A percentile compares a stretch with the other conserved stretches of the same genome.
Conservation (phyloP, 2,113 vertebrate species). For the Halcyon malimbica region DNA sequence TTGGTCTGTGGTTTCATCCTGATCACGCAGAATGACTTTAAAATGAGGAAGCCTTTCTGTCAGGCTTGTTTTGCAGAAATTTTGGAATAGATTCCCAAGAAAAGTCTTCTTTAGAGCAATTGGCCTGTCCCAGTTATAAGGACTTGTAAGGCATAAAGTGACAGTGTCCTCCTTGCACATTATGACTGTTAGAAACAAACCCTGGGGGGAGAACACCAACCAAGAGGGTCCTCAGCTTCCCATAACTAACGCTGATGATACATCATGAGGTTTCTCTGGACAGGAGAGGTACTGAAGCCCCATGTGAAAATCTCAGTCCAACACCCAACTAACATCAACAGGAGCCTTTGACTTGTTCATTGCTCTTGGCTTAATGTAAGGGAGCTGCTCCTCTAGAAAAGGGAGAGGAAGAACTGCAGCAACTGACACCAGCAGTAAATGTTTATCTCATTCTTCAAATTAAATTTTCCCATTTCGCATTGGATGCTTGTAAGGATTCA, state of each 20-base stretch:
- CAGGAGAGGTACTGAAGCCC: neutral
- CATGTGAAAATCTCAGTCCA: neutral
- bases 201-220: fast-evolving
- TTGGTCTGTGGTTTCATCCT: neutral
- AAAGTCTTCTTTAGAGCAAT: neutral
- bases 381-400: neutral
- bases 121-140: neutral
- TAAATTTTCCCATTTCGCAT: neutral
- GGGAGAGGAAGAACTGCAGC: neutral
- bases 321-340: neutral
- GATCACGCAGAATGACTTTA: neutral
- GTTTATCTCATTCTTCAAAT: neutral
- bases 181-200: neutral
- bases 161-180: neutral
- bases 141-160: neutral
- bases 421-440: neutral
- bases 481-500: neutral
- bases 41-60: neutral
- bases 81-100: neutral
- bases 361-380: neutral
- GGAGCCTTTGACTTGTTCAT: neutral
- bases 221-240: neutral
- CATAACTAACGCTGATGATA: neutral
- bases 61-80: neutral
- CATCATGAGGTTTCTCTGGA: neutral